Conservation (phyloP, 2,888 invertebrate genomes). For the Cerceris ruficornis region DNA sequence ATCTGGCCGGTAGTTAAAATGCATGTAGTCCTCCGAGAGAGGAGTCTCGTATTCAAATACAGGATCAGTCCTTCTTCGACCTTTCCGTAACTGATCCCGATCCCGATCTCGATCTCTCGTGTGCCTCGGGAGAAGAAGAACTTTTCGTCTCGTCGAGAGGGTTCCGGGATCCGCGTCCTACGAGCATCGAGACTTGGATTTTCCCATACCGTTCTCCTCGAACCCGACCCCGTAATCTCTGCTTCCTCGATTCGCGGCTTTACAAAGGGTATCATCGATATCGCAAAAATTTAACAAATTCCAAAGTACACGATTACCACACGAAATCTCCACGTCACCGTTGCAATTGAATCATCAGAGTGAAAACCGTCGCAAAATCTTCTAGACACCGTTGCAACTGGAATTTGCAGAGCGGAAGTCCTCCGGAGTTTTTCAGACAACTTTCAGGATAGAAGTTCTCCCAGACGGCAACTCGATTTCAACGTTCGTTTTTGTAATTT, state of each 20-base stretch:
- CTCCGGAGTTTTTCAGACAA: too few relatives aligned
- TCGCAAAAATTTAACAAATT: too few relatives aligned
- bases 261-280: too few relatives aligned
- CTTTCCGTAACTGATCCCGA: constrained; percentile 78
- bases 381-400: too few relatives aligned
- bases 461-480: too few relatives aligned
- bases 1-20: constrained; percentile 82
- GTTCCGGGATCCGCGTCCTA: constrained; percentile 59
- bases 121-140: constrained; percentile 75
- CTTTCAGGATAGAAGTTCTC: too few relatives aligned
- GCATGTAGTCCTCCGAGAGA: constrained; percentile 79
- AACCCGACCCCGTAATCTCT: constrained; percentile 26
- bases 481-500: too few relatives aligned
- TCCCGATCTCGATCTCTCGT: constrained; percentile 70
- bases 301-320: too few relatives aligned
- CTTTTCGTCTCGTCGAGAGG: constrained; percentile 77
- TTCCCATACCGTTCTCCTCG: constrained; percentile 75
- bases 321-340: too few relatives aligned
- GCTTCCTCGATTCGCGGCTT: not conserved
- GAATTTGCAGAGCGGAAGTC: too few relatives aligned
- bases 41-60: constrained; percentile 81
- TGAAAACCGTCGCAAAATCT: too few relatives aligned
- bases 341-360: too few relatives aligned
- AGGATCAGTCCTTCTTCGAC: constrained; percentile 80
- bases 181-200: constrained; percentile 70